Base-by-base conservation (phyloP, 2,113 vertebrate genomes). In the Osmerus eperlanus region DNA sequence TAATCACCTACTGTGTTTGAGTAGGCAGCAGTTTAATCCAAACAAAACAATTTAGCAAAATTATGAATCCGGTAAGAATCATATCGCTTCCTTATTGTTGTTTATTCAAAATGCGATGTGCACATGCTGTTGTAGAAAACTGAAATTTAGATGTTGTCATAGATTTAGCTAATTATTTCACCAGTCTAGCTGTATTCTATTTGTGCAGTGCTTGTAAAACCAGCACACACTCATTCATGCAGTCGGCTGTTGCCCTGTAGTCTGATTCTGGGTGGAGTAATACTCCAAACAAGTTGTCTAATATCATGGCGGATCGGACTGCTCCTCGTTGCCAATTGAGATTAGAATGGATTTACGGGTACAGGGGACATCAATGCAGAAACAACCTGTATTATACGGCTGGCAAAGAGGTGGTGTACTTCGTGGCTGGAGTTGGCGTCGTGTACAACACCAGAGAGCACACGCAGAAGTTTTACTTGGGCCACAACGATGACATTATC, bases 401-500 rank as follows among this genome's bases (percentile, higher is more conserved):
- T 0, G 95, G 94, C 76, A 98, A 98, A 84, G 97, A 98, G 92
- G 92, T 98, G 82, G 96, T 98, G 71, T 98, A 98, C 92, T 98
- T 98, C 68, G 96, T 98, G 87, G 96, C 96, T 3, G 97, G 96
- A 52, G 94, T 98, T 63, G 97, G 96, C 55, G 96, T 98, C 87
- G 95, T 98, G 15, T 98, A 96, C 86, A 98, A 95, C 93, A 95
- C 95, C 89, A 91, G 96, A 21, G 97, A 98, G 79, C 97, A 98
- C 92, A 95, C 91, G 77, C 97, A 98, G 89, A 97, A 94, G 95
- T 98, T 98, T 86, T 98, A 96, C 91, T 86, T 98, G 87, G 96
- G 96, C 63, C 97, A 98, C 94, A 97, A 95, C 76, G 96, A 98
- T 82, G 97, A 98, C 91, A 97, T 98, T 89, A 98, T 98, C 91